Evolutionary conservation across 2,797 vertebrate species (phyloP), one percentile per base, ranked within the genome.

Genomic region (Hemibagrus guttatus): DNA sequence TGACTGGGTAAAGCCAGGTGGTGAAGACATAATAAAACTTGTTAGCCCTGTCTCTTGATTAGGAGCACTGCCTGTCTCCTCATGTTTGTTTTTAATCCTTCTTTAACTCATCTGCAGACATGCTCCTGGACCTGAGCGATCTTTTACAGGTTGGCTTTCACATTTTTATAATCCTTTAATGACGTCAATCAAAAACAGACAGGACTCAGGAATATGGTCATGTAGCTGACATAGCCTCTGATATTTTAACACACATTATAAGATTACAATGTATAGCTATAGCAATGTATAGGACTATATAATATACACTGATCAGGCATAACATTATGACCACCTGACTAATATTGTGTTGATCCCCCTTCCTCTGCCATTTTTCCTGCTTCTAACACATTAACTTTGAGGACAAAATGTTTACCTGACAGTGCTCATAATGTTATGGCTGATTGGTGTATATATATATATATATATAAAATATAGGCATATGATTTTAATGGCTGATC

Each of bases 41-140:
- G 75, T 42, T 39, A 6, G 42, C 4, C 69, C 56, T 69, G 61
- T 46, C 52, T 83, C 42, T 71, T 72, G 46, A 52, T 75, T 46
- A 42, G 52, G 52, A 68, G 63, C 84, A 74, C 83, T 66, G 31
- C 16, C 35, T 79, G 59, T 39, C 80, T 64, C 9, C 49, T 63
- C 52, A 42, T 52, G 35, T 23, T 82, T 87, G 54, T 66, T 66
- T 58, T 76, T 8, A 9, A 0, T 42, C 69, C 89, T 90, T 90
- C 94, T 92, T 94, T 61, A 95, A 89, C 88, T 76, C 54, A 21
- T 19, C 66, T 46, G 63, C 95, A 99, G 98, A 99, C 92, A 99
- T 99, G 98, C 93, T 99, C 28, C 95, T 99, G 86, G 98, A 99
- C 93, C 96, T 99, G 93, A 99, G 98, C 0, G 98, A 99, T 93